These are phyloP conservation scores for Spermophilus dauricus DNA, from an alignment of 2,113 vertebrate genomes.

Conservation along the genomic window DNA sequence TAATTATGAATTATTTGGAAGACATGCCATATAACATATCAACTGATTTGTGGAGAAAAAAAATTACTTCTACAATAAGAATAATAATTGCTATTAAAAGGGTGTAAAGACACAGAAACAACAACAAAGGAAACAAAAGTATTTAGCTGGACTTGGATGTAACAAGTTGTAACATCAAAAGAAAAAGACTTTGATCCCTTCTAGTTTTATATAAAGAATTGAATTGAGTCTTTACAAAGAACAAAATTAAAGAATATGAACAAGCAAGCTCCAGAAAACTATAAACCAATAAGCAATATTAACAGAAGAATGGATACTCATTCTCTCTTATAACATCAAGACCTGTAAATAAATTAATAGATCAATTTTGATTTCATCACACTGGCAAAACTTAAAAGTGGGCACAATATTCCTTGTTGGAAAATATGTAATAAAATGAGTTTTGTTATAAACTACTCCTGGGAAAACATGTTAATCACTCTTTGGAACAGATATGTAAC, in stretches of 20 bases:
- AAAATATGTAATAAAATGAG: neutral
- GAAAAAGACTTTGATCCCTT: neutral
- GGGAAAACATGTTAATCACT: neutral
- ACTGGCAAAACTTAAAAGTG: neutral
- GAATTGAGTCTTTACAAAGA: neutral
- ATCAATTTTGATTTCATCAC: neutral
- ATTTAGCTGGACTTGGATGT: neutral
- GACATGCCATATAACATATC: neutral
- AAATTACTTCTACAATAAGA: neutral
- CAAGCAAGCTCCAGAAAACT: neutral
- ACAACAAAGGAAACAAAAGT: neutral
- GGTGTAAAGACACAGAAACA: neutral
- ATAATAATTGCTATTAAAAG: neutral
- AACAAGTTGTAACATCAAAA: neutral
- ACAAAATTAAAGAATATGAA: neutral
- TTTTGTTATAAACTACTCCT: neutral
- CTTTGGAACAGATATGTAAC: neutral
- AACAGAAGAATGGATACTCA: neutral
- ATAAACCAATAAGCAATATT: neutral
- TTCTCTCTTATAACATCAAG: neutral
- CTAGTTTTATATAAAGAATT: neutral
- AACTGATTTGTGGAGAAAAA: neutral
- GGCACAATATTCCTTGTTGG: neutral
- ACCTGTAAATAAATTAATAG: neutral
- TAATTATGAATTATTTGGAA: neutral